phyloP scores from a whole-genome alignment of 37 sponge, comb jelly and placozoan genomes.

The Crambe crambe region DNA sequence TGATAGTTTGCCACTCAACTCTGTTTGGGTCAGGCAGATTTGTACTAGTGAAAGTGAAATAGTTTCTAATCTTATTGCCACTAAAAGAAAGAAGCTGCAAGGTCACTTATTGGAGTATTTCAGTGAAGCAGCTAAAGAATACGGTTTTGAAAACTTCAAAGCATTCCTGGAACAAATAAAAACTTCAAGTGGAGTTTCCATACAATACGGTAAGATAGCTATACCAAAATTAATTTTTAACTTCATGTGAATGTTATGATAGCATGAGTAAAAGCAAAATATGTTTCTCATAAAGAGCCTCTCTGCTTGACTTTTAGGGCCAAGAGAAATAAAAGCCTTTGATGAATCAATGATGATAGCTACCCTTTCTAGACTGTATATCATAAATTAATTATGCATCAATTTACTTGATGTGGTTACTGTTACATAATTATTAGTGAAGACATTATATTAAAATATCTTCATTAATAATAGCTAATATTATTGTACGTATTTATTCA shows the following conservation, averaged over 20 bases:
- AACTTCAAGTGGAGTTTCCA: not conserved
- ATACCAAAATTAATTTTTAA: not conserved
- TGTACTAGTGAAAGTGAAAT: slow-evolving; percentile 13
- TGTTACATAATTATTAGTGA: too few species aligned
- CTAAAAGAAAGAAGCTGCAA: slow-evolving; percentile 1
- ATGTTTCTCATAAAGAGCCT: too few species aligned
- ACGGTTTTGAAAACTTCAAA: slow-evolving; percentile 7
- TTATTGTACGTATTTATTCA: too few species aligned
- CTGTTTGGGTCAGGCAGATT: not conserved
- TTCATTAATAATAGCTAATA: too few species aligned
- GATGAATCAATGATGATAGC: too few species aligned
- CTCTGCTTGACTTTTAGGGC: not conserved
- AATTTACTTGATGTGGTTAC: too few species aligned
- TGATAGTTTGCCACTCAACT: not conserved
- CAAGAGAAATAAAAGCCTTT: too few species aligned
- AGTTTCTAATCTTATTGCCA: not conserved
- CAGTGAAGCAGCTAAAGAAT: not conserved
- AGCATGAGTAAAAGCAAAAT: too few species aligned
- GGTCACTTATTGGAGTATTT: not conserved
- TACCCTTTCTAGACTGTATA: too few species aligned
- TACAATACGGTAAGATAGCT: not conserved
- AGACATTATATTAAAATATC: too few species aligned
- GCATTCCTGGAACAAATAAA: not conserved
- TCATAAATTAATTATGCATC: too few species aligned
- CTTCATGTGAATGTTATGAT: too few species aligned